Base-by-base conservation (phyloP, 2,888 invertebrate species). In the Tetragnatha montana region DNA sequence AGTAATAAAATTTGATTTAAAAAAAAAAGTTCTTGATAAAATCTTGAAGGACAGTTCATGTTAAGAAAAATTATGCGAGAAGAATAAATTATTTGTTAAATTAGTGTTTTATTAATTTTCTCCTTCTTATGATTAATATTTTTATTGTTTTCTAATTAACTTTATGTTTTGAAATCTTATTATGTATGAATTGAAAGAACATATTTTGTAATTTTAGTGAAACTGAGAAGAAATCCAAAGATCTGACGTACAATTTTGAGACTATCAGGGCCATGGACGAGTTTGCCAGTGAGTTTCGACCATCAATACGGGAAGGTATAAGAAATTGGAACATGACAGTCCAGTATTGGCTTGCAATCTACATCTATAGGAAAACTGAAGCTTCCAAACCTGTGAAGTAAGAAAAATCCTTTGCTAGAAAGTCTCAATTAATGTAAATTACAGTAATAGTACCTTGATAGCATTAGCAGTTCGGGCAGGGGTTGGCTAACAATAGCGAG, bases 291-390 rank as follows among this genome's bases (percentile, higher is more conserved):
- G 99, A 99, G 93, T 95, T 96, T 83, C 96, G 96, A 87, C 95
- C 96, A 68, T 97, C 97, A 0, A 96, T 98, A 91, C 95, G 98
- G 3, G 96, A 96, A 91, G 97, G 96, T 6, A 97, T 99, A 96
- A 96, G 97, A 92, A 96, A 96, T 82, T 99, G 99, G 99, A 99
- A 99, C 93, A 97, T 97, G 93, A 97, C 97, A 69, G 96, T 99
- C 0, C 99, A 99, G 93, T 98, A 97, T 93, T 99, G 99, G 99
- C 95, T 99, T 92, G 98, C 98, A 0, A 95, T 96, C 91, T 97
- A 96, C 93, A 95, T 99, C 4, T 98, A 99, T 93, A 97, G 96
- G 92, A 94, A 97, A 92, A 96, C 89, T n/a, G 85, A 81, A 68
- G 89, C 89, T 8, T 73, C 89, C 19, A 89, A 89, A 89, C 73